Evolutionary conservation across 1,140 invertebrate species (phyloP).

Genomic region (Cherax destructor): DNA sequence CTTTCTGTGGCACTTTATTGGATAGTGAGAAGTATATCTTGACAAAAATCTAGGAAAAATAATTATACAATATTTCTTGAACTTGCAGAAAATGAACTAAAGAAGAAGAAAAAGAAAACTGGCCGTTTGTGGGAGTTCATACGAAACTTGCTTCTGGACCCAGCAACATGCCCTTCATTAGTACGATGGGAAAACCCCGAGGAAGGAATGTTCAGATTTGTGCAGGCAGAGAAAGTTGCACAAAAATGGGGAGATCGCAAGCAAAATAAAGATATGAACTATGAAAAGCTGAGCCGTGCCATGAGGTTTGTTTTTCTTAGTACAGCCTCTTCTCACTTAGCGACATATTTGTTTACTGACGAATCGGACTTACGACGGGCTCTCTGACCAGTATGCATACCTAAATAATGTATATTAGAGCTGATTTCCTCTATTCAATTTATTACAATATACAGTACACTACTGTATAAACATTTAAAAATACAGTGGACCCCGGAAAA

Average conservation of each 20-base stretch:
- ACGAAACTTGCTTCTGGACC: slow-evolving; percentile 46
- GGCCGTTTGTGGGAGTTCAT: slow-evolving; percentile 67
- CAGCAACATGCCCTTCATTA: slow-evolving; percentile 44
- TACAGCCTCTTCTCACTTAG: too few species aligned
- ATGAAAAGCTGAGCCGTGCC: slow-evolving; percentile 93
- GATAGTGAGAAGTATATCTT: too few species aligned
- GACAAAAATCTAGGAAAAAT: too few species aligned
- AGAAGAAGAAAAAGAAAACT: slow-evolving; percentile 63
- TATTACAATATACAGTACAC: too few species aligned
- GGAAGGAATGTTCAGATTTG: slow-evolving; percentile 62
- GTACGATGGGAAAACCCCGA: slow-evolving; percentile 61
- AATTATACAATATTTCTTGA: neutral
- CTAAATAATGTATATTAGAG: too few species aligned
- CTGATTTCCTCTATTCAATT: too few species aligned
- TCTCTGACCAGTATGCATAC: too few species aligned
- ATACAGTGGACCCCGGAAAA: too few species aligned
- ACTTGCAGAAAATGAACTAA: slow-evolving; percentile 49
- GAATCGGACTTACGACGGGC: too few species aligned
- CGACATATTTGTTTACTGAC: too few species aligned
- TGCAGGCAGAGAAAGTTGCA: slow-evolving; percentile 63
- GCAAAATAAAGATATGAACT: slow-evolving; percentile 91
- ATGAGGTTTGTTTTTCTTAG: slow-evolving; percentile 82
- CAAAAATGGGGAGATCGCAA: slow-evolving; percentile 60
- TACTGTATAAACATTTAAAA: too few species aligned
- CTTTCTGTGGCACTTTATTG: too few species aligned